These are phyloP conservation scores for Hylyphantes graminicola DNA, from an alignment of 1,140 invertebrate species.

Conservation along the genomic window DNA sequence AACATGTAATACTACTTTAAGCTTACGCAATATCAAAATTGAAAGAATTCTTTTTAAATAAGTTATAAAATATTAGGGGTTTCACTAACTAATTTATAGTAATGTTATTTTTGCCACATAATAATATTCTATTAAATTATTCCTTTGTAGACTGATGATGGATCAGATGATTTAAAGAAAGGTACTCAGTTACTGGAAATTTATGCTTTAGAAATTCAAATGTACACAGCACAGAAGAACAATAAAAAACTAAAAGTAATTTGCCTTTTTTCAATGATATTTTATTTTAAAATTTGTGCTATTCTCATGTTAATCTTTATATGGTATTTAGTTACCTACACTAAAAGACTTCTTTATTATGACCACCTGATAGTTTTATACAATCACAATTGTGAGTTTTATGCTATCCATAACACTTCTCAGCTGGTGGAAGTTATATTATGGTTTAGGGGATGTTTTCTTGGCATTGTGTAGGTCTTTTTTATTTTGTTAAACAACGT, in stretches of 20 bases:
- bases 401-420: not conserved
- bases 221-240: constrained; percentile 99
- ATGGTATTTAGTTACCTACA: not conserved
- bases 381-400: too few species aligned
- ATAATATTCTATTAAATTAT: not conserved
- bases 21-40: too few species aligned
- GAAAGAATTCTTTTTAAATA: too few species aligned
- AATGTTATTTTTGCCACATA: too few species aligned
- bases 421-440: not conserved
- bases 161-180: constrained; percentile 99
- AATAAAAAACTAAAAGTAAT: constrained; percentile 94
- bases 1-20: too few species aligned
- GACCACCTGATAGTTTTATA: too few species aligned
- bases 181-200: constrained; percentile 98
- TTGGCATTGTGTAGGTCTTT: not conserved
- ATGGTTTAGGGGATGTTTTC: not conserved
- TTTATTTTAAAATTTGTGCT: not conserved
- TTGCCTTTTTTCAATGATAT: constrained; percentile 10
- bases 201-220: constrained; percentile 99
- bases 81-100: too few species aligned
- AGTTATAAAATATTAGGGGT: too few species aligned
- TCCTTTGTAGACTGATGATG: constrained; percentile 87
- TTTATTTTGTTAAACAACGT: not conserved
- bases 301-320: not conserved
- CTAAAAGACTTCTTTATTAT: not conserved